Percentiles rank a stretch among this genome's conserved stretches.
phyloP scores from a whole-genome alignment of 1,140 invertebrate species.

The Conus ventricosus region DNA sequence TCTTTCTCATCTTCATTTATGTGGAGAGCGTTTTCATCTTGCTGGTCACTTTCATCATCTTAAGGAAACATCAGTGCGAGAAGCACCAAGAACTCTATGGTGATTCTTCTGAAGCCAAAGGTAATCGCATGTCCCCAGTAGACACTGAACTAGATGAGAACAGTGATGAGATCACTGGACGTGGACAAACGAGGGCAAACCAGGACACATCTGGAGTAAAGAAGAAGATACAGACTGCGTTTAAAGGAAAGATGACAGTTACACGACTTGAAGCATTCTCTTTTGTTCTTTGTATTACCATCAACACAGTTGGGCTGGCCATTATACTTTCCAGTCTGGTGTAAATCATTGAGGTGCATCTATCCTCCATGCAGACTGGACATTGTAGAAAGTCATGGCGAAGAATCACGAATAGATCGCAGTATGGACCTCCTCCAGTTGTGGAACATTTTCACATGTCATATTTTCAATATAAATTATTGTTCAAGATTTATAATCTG shows the following conservation, averaged over 20 bases:
- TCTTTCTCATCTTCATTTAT: neutral
- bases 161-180: neutral
- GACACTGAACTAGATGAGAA: neutral
- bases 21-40: neutral
- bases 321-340: neutral
- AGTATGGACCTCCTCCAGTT: too few relatives aligned
- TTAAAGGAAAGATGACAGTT: neutral
- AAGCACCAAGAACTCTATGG: neutral
- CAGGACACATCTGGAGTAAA: neutral
- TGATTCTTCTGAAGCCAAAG: neutral
- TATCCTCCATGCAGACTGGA: too few relatives aligned
- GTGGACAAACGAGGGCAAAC: neutral
- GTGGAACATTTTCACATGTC: neutral
- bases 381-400: too few relatives aligned
- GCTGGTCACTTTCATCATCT: neutral
- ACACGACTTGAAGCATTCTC: neutral
- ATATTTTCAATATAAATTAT: too few relatives aligned
- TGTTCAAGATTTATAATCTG: too few relatives aligned
- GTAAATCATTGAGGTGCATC: neutral
- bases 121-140: neutral
- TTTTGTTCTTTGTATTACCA: neutral
- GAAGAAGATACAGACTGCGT: neutral
- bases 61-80: neutral
- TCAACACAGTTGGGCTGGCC: neutral
- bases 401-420: neutral